Percentiles rank a stretch among this genome's conserved stretches.
phyloP scores from a whole-genome alignment of 2,797 vertebrate species.

The Poliocrania exsul region DNA sequence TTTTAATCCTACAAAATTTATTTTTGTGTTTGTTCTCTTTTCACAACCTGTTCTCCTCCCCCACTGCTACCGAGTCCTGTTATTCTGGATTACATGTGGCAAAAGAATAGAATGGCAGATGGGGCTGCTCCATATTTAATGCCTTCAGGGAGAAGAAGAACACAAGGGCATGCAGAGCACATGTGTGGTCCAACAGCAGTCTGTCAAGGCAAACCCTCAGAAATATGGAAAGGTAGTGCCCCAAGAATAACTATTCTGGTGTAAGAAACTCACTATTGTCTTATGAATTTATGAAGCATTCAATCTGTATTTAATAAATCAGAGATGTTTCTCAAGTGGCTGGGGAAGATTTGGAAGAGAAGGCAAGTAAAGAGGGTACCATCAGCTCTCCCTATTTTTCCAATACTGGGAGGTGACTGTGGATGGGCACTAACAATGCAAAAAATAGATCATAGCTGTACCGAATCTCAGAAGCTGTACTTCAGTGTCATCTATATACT shows the following conservation, averaged over 20 bases:
- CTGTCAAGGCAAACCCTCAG: background rate
- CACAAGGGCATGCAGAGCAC: background rate
- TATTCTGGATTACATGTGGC: background rate
- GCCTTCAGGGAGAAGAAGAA: background rate
- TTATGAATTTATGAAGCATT: background rate
- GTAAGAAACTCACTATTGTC: background rate
- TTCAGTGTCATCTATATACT: background rate
- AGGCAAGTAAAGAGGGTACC: background rate
- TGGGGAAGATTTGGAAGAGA: background rate
- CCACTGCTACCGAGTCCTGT: background rate
- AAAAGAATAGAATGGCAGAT: background rate
- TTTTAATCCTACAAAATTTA: background rate
- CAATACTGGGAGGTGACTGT: background rate
- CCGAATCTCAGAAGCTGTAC: background rate
- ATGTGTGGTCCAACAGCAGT: background rate
- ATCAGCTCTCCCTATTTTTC: background rate
- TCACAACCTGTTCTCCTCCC: background rate
- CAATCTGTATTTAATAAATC: background rate
- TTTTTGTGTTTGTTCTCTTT: background rate
- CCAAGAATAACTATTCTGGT: background rate
- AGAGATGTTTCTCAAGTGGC: background rate
- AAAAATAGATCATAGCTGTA: background rate
- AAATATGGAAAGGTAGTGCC: background rate
- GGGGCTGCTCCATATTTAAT: constrained; percentile 38
- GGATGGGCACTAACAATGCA: background rate